Base-by-base conservation (phyloP, 2,888 invertebrate species). In the Hylaea fasciaria region DNA sequence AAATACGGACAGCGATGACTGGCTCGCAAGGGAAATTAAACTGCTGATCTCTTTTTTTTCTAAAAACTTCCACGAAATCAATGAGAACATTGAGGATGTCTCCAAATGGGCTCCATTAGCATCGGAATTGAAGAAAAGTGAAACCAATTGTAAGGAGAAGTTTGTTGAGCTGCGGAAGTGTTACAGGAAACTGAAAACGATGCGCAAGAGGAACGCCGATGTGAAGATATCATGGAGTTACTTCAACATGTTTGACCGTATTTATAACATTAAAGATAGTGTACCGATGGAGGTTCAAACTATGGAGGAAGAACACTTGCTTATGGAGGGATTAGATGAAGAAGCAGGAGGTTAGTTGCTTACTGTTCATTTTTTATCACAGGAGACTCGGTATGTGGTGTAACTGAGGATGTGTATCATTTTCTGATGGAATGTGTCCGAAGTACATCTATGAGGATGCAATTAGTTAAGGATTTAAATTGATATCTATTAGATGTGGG, bases 181-280 rank as follows among this genome's bases (percentile, higher is more conserved):
- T 12, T 92, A 90, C 62, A 84, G 86, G 9, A 90, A 89, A 56
- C 65, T 91, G 9, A 88, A 86, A 63, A 87, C 88, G 0, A 87
- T 89, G 85, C 86, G 81, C 46, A 67, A 72, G 0, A 79, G 83
- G 41, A 87, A 88, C 40, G 82, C 89, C 0, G 80, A 83, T 16
- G 83, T 86, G 0, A 91, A 87, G 57, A 84, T 91, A 0, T 82
- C 85, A 0, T 92, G 92, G 92, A 86, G 86, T 47, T 91, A 90
- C 62, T 91, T 82, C 57, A 81, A 80, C 45, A 77, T 83, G 76
- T 80, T 91, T 51, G 87, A 90, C 52, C 73, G 86, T 39, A 82
- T 91, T 39, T 90, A 82, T 59, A 72, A 29, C 49, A 61, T 61
- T 0, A 75, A 71, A 0, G 75, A 70, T 2, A 70, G 65, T 2